Base-by-base conservation (phyloP, 2,888 invertebrate species). In the Leptopilina myrica region DNA sequence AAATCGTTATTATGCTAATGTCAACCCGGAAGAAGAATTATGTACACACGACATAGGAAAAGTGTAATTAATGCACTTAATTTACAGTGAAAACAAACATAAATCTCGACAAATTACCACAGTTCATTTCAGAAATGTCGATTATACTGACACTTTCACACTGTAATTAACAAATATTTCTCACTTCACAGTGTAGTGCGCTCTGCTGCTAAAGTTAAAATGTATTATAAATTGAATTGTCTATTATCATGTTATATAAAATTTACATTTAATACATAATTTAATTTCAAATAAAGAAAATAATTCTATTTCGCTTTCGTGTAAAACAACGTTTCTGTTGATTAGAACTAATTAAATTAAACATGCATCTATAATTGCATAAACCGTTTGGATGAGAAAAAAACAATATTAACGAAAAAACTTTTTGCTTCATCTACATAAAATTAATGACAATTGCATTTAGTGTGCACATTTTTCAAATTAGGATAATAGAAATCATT, bases 61-160 rank as follows among this genome's bases (percentile, higher is more conserved):
- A 33, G 73, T 56, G 73, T 73, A 73, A 73, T 73, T 73, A 73
- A 33, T 56, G n/a, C 33, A 59, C 56, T 40, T 73, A 59, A 59
- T 73, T 73, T 56, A 40, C 12, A 5, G 14, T 33, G 49, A 15
- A 56, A 73, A 73, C 53, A 73, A 26, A 56, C 73, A 73, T 73
- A 73, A 59, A 59, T 73, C 73, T 56, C 56, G 53, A 73, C 40
- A 73, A 73, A 73, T 73, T 53, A 26, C 40, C 56, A n/a, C 6
- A 56, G n/a, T n/a, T 53, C 26, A 4, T n/a, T 73, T 73, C 69
- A 11, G 26, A 69, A 49, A 69, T 69, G 69, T 69, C 73, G 40
- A 73, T 73, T 56, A 73, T 56, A 14, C 73, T 56, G 56, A n/a
- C 73, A 73, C 56, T 73, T 73, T 73, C 33, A 73, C 40, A 73